Evolutionary conservation across 1,140 invertebrate species (phyloP).

Genomic region (Medauroidea extradentata): DNA sequence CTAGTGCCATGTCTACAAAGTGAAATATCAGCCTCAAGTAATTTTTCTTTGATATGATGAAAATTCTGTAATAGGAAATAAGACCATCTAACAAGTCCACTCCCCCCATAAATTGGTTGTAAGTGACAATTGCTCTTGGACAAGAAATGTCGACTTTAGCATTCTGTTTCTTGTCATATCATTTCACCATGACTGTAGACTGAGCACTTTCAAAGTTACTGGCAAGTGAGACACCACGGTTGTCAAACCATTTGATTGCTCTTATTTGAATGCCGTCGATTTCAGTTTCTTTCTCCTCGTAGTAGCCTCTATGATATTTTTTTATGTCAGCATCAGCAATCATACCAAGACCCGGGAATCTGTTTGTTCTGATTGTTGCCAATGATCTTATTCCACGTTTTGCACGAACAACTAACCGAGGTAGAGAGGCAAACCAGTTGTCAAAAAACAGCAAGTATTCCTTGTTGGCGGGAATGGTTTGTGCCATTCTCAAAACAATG

Average conservation of each 20-base stretch:
- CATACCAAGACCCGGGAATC: constrained; percentile 32
- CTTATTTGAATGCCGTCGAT: not conserved
- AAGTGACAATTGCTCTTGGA: constrained; percentile 10
- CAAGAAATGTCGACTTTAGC: not conserved
- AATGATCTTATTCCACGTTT: constrained; percentile 30
- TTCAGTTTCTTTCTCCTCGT: not conserved
- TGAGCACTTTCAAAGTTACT: not conserved
- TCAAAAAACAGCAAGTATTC: constrained; percentile 20
- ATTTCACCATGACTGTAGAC: not conserved
- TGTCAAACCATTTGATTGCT: not conserved
- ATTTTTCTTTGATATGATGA: constrained; percentile 19
- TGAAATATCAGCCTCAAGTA: constrained; percentile 13
- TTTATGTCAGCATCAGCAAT: constrained; percentile 6
- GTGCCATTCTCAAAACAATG: constrained; percentile 20
- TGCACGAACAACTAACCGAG: constrained; percentile 7
- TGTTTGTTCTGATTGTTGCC: constrained; percentile 39
- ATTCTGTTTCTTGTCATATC: not conserved
- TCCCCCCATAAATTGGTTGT: constrained; percentile 19
- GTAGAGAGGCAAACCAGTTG: constrained; percentile 26
- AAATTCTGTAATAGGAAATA: constrained; percentile 20
- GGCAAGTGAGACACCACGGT: not conserved
- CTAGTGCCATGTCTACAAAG: constrained; percentile 19
- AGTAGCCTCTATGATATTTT: not conserved
- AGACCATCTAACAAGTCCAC: constrained; percentile 19
- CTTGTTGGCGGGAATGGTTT: not conserved